Conservation (phyloP, 2,888 invertebrate species). For the Meiosimyza platycephala region DNA sequence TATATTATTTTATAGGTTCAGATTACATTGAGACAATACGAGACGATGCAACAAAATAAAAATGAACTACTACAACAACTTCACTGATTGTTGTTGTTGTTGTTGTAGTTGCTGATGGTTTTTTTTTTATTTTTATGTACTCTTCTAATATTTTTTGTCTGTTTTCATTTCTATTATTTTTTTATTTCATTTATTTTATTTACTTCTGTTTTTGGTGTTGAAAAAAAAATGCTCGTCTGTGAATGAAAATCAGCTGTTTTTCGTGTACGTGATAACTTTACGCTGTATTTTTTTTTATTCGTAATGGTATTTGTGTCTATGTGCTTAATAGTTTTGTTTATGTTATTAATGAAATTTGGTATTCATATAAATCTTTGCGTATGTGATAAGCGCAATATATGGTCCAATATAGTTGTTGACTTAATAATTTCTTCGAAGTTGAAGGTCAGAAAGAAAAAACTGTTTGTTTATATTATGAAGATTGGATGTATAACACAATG, state of each 20-base stretch:
- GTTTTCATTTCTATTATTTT: neutral
- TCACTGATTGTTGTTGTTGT: neutral
- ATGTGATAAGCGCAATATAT: no score
- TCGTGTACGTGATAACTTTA: constrained; percentile 1
- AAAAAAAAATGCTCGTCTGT: constrained; percentile 17
- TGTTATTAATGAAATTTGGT: no score
- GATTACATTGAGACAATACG: constrained; percentile 43
- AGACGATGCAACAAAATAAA: constrained; percentile 48
- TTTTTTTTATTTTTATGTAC: constrained; percentile 23
- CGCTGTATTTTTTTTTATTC: neutral
- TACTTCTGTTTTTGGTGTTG: constrained; percentile 19
- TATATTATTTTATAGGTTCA: constrained; percentile 44
- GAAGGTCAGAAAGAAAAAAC: no score
- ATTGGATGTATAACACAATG: no score
- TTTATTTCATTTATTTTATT: constrained; percentile 20
- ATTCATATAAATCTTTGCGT: no score
- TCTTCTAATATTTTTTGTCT: constrained; percentile 24
- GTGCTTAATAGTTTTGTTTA: no score
- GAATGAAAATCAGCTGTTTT: constrained; percentile 45
- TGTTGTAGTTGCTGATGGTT: constrained; percentile 14
- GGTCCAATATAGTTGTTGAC: no score
- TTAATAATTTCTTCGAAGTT: no score
- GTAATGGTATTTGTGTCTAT: neutral
- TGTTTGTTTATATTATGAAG: no score
- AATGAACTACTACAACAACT: constrained; percentile 41